Base-by-base conservation (phyloP, 1,140 invertebrate genomes). In the Cotesia glomerata region DNA sequence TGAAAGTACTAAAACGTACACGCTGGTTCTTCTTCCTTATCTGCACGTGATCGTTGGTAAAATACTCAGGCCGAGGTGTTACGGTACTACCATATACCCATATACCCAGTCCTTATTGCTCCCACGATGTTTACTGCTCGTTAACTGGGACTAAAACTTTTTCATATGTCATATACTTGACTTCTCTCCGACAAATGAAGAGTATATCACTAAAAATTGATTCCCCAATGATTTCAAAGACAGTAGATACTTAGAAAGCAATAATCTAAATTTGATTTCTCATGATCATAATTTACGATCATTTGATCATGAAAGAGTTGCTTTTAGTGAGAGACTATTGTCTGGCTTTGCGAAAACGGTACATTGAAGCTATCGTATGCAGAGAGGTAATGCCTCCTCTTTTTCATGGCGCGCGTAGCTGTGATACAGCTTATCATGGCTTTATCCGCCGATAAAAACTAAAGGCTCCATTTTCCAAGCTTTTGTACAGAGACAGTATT, bases 381-480 rank as follows among this genome's bases (percentile, higher is more conserved):
- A 13, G 65, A 39, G 61, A 56, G 61, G 64, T 63, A 56, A 56
- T 26, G 62, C 65, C 73, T 64, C 72, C 74, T 74, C 72, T 80
- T 72, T 79, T 82, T 83, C 76, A 77, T 77, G 76, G 74, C 79
- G 78, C 74, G 76, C 74, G 26, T 26, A 26, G 26, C 75, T 73
- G 68, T 79, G 82, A 82, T 81, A 79, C 76, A 80, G 81, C 81
- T 85, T 86, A 86, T 85, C 84, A 80, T 78, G 74, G 82, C 76
- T 82, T 84, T 85, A 84, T 83, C 81, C 73, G 36, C 16, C 80
- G 79, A 85, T 86, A 84, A 85, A 85, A 85, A 84, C 79, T 80
- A 80, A 84, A 81, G 81, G 80, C 81, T 81, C 80, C 76, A 81
- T 83, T 86, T 76, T 81, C 80, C 78, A 16, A 83, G 81, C 77